Conservation (phyloP, 2,113 vertebrate genomes). For the Brienomyrus longianalis region DNA sequence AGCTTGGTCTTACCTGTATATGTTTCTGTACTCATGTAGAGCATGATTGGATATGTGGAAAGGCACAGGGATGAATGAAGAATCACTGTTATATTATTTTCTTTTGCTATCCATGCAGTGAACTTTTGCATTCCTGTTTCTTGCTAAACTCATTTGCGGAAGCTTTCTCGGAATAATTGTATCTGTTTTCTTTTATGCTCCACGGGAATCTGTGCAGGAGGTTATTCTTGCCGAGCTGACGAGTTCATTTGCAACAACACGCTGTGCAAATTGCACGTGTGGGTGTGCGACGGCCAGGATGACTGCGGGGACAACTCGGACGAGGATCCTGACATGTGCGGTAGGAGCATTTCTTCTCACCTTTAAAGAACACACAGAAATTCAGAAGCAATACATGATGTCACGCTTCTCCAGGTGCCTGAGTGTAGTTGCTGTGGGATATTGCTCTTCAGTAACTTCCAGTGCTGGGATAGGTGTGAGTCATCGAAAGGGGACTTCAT, state of each 20-base stretch:
- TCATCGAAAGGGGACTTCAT: background rate
- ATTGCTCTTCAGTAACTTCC: background rate
- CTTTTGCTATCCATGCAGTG: background rate
- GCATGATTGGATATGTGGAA: background rate
- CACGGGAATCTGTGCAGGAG: constrained; percentile 48
- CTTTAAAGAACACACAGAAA: background rate
- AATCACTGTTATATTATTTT: background rate
- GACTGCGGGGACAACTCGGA: constrained; percentile 97
- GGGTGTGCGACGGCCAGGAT: constrained; percentile 96
- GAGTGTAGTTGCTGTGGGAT: background rate
- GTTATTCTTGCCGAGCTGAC: constrained; percentile 83
- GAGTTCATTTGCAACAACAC: constrained; percentile 97
- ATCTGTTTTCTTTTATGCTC: background rate
- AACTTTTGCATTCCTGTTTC: background rate
- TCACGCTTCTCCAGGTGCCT: background rate
- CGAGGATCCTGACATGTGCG: constrained; percentile 84
- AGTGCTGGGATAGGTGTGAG: background rate
- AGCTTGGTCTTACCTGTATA: background rate
- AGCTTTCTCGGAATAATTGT: background rate
- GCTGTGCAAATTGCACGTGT: constrained; percentile 86
- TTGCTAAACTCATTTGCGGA: background rate
- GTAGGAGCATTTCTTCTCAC: constrained; percentile 52
- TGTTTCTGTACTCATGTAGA: background rate
- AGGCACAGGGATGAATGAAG: background rate
- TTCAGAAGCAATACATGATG: background rate